Evolutionary conservation across 2,888 invertebrate species (phyloP), one percentile per base, ranked within the genome.

Genomic region (Drosophila yooni): DNA sequence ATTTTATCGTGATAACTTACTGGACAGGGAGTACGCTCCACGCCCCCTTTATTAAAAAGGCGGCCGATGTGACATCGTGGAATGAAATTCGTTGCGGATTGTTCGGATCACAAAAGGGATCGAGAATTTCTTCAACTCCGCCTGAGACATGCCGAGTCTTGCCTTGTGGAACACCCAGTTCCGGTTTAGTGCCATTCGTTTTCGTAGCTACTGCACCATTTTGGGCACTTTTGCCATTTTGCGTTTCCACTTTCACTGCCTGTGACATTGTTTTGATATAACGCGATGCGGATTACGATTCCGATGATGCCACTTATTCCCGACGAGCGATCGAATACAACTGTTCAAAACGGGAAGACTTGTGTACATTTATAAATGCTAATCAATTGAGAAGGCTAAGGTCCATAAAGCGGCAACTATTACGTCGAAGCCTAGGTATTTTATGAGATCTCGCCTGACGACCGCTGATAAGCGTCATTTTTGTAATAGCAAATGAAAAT

Each of bases 51-150:
- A 99, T 97, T 92, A 96, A 95, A 92, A 96, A 98, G 0, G 98
- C 96, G 0, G 99, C 99, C 0, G 97, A 97, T 18, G 97, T 97
- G 40, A 98, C 95, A 92, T 98, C 98, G 91, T 97, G 96, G 91
- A 98, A 98, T 4, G 95, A 94, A 58, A 98, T 95, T 81, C 93
- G 94, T 61, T 95, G 94, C 0, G 98, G 98, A 72, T 95, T 94
- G 33, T 95, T 94, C 50, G 96, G 95, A 91, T 96, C 94, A 89
- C 97, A 97, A 68, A 74, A 92, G 1, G 94, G 94, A 90, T 95
- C 95, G 0, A 91, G 6, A 21, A 90, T 80, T 59, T 92, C 91
- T 29, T 92, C 91, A 10, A 57, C 25, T 0, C 53, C 76, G 0
- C 62, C 74, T 3, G 81, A 65, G 0, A 76, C 74, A 56, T 82